These are phyloP conservation scores for Nematolebias whitei DNA, from an alignment of 2,113 vertebrate genomes.

Conservation along the genomic window DNA sequence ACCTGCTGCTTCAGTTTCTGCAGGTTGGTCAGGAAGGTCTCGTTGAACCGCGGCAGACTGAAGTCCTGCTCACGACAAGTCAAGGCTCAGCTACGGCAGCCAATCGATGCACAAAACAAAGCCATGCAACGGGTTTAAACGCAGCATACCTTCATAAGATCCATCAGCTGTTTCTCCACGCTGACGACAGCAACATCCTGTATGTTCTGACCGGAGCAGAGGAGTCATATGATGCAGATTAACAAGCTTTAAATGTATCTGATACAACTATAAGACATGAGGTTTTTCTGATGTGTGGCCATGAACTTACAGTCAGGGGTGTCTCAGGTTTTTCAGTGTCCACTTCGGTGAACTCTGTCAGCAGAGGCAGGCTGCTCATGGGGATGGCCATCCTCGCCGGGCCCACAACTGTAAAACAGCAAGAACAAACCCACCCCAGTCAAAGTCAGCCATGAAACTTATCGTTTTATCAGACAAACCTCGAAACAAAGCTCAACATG, in stretches of 20 bases:
- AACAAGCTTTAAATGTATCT: background rate
- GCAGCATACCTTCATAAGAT: constrained; percentile 82
- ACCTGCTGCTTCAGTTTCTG: constrained; percentile 76
- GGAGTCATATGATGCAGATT: background rate
- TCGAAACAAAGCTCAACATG: too few species aligned
- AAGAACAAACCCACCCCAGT: background rate
- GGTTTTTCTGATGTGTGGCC: background rate
- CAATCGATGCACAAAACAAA: background rate
- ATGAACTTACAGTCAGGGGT: constrained; percentile 63
- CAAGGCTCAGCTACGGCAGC: background rate
- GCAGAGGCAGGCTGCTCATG: constrained; percentile 68
- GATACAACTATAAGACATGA: too few species aligned
- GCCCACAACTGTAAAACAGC: constrained; percentile 29
- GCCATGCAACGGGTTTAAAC: background rate
- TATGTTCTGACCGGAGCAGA: constrained; percentile 52
- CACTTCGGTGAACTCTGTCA: constrained; percentile 50
- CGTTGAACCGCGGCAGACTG: constrained; percentile 81
- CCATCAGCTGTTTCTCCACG: constrained; percentile 84
- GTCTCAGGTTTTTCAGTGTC: constrained; percentile 4
- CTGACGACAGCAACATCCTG: constrained; percentile 59
- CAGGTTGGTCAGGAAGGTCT: constrained; percentile 80
- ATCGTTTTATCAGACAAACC: background rate
- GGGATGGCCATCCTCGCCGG: constrained; percentile 75
- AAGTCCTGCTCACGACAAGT: constrained; percentile 59
- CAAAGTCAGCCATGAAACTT: background rate